Conservation (phyloP, 2,113 vertebrate species). For the Gavia stellata region DNA sequence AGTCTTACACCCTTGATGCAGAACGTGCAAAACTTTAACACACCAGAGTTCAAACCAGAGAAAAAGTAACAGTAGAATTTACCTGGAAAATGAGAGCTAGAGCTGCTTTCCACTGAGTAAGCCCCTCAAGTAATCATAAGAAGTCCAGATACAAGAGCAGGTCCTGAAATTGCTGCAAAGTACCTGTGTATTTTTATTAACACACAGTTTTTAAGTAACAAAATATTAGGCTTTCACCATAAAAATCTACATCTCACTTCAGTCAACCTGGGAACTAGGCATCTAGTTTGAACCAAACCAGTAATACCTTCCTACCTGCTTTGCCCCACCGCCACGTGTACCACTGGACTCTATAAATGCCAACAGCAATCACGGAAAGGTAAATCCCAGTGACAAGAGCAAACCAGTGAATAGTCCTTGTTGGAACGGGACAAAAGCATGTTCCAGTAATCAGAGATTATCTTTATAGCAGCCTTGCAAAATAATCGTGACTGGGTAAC, state of each 20-base stretch:
- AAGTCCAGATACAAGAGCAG: neutral
- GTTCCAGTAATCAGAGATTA: neutral
- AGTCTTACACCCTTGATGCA: neutral
- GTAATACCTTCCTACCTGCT: neutral
- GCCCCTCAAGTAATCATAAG: neutral
- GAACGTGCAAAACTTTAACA: neutral
- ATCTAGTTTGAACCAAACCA: neutral
- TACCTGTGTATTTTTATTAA: neutral
- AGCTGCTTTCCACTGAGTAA: neutral
- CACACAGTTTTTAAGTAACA: neutral
- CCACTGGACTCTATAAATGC: neutral
- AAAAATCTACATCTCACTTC: neutral
- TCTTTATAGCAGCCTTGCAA: neutral
- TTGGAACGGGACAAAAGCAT: neutral
- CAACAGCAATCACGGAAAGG: neutral
- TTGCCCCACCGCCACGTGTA: neutral
- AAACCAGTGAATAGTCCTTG: neutral
- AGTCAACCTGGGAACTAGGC: neutral
- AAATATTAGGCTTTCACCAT: neutral
- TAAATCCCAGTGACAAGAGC: neutral
- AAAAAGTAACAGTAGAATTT: neutral
- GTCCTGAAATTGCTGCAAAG: neutral
- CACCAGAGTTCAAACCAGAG: neutral
- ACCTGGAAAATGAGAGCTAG: neutral
- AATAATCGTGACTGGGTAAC: neutral